Base-by-base conservation (phyloP, 2,113 vertebrate species). In the Chaetodon trifascialis region DNA sequence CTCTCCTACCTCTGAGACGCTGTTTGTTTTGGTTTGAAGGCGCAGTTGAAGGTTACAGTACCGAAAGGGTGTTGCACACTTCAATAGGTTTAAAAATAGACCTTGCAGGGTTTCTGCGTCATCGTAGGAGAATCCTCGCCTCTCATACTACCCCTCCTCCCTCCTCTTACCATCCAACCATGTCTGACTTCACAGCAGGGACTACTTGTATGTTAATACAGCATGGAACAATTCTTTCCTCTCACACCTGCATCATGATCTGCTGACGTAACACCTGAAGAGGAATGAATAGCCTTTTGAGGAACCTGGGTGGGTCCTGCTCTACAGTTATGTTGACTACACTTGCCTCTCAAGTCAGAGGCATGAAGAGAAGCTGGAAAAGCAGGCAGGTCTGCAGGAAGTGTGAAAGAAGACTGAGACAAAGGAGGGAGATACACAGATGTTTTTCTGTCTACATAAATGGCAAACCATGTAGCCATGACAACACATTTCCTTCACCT, bases 71-170 rank as follows among this genome's bases (percentile, higher is more conserved):
- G 89, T 88, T 56, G 86, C 86, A 84, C 86, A 90, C 85, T 89
- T 91, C 82, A 90, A 65, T 84, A 86, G 83, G 80, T 88, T 86
- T 94, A 94, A 92, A 93, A 93, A 95, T 94, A 94, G 91, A 87
- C 56, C 59, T 64, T 82, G 85, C 84, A 87, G 80, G 73, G 88
- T 88, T 86, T 80, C 89, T 93, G 88, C 87, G 71, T 93, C 93
- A 92, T 79, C 84, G 16, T 46, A 89, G 92, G 91, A 94, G 91
- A 93, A 93, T 93, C 90, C 93, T 84, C 11, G 11, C 78, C 73
- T 62, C 85, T 67, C 66, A 75, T 23, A 17, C 70, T n/a, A 51
- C 52, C 73, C 68, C 83, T 15, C 71, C 80, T 64, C 64, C 73
- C 42, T 15, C 59, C 47, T 12, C 69, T 71, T 52, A 7, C 11